Conservation (phyloP, 2,113 vertebrate genomes). For the Polyodon spathula region DNA sequence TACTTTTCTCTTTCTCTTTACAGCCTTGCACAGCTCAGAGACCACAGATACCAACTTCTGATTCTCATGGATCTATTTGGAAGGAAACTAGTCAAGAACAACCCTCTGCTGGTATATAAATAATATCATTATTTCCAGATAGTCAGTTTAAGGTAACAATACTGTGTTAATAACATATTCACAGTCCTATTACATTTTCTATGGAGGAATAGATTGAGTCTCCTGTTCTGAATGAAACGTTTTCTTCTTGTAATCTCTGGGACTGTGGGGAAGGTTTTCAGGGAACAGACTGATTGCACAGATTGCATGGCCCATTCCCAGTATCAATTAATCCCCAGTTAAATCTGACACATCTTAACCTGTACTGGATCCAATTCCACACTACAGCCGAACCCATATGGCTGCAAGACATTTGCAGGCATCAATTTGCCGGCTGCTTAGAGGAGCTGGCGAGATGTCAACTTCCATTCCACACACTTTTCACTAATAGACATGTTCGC, state of each 20-base stretch:
- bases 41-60: too few relatives aligned
- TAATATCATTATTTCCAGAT: slow-evolving; percentile 23
- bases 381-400: slow-evolving; percentile 78
- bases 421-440: slow-evolving; percentile 67
- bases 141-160: slow-evolving; percentile 29
- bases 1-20: too few relatives aligned
- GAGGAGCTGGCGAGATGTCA: slow-evolving; percentile 66
- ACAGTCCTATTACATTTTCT: neutral
- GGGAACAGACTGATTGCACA: neutral
- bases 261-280: slow-evolving; percentile 1
- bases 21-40: too few relatives aligned
- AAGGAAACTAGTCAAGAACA: slow-evolving; percentile 21
- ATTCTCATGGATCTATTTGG: too few relatives aligned
- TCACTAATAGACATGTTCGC: slow-evolving; percentile 84
- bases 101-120: slow-evolving; percentile 16
- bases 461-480: slow-evolving; percentile 61
- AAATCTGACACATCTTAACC: slow-evolving; percentile 74
- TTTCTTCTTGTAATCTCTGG: neutral
- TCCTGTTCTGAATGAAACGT: slow-evolving; percentile 1
- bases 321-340: slow-evolving; percentile 72
- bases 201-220: neutral
- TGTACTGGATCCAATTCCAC: slow-evolving; percentile 69
- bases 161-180: slow-evolving; percentile 11
- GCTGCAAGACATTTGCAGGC: slow-evolving; percentile 68
- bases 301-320: slow-evolving; percentile 47